Evolutionary conservation across 1,140 invertebrate genomes (phyloP).

Genomic region (Drosophila bocqueti): DNA sequence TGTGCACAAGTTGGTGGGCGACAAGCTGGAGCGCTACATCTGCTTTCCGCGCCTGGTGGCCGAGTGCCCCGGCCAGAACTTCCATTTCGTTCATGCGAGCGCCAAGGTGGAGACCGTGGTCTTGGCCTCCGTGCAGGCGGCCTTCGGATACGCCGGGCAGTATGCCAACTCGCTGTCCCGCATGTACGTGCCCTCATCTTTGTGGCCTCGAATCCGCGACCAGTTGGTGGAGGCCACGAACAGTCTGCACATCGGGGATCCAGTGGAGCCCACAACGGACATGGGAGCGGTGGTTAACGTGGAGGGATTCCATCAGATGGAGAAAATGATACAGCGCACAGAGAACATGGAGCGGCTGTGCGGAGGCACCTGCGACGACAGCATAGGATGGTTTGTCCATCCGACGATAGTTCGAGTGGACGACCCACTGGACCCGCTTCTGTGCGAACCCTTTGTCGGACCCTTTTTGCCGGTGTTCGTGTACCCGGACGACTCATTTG

Average conservation of each 20-base stretch:
- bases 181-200: slow-evolving; percentile 95
- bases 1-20: slow-evolving; percentile 95
- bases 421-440: slow-evolving; percentile 94
- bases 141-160: slow-evolving; percentile 98
- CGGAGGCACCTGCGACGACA: slow-evolving; percentile 95
- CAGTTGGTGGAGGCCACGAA: slow-evolving; percentile 52
- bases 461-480: slow-evolving; percentile 96
- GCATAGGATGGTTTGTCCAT: slow-evolving; percentile 96
- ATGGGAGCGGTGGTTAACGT: slow-evolving; percentile 97
- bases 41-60: slow-evolving; percentile 97
- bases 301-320: slow-evolving; percentile 94
- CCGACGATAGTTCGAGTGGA: slow-evolving; percentile 96
- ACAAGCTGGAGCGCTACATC: slow-evolving; percentile 93
- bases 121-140: slow-evolving; percentile 92
- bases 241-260: slow-evolving; percentile 93
- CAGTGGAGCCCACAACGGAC: slow-evolving; percentile 92
- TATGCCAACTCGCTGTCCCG: slow-evolving; percentile 99
- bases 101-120: slow-evolving; percentile 93
- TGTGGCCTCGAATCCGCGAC: slow-evolving; percentile 88
- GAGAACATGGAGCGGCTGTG: slow-evolving; percentile 92
- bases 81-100: slow-evolving; percentile 96
- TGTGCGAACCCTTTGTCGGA: slow-evolving; percentile 98
- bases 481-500: slow-evolving; percentile 91
- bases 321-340: slow-evolving; percentile 95
- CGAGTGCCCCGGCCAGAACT: slow-evolving; percentile 99